Conservation (phyloP, 2,888 invertebrate species). For the Ceratothoa steindachneri region DNA sequence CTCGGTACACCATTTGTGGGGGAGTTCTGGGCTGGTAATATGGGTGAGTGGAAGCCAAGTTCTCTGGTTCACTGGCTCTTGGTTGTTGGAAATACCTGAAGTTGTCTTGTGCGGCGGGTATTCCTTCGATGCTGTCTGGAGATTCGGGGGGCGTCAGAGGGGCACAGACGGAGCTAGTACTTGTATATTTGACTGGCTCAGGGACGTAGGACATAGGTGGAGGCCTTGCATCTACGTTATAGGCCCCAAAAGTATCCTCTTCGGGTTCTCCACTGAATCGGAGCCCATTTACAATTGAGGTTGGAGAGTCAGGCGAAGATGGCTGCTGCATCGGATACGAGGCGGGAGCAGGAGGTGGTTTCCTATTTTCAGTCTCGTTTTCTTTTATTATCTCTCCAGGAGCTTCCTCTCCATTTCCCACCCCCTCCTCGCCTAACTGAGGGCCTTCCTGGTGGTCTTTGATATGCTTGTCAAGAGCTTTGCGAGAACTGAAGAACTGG, state of each 20-base stretch:
- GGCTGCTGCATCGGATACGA: background rate
- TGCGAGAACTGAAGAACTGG: constrained; percentile 83
- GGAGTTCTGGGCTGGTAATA: background rate
- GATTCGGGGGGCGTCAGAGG: background rate
- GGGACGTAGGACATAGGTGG: background rate
- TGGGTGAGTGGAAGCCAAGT: background rate
- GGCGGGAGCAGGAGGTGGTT: background rate
- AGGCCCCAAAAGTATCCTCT: background rate
- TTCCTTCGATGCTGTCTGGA: background rate
- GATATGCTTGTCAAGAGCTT: constrained; percentile 84
- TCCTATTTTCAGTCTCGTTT: background rate
- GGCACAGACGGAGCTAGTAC: background rate
- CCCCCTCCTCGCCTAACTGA: background rate
- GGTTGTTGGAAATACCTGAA: constrained; percentile 9
- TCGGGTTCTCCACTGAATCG: background rate
- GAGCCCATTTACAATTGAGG: background rate
- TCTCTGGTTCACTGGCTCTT: background rate
- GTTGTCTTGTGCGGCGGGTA: background rate
- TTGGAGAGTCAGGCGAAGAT: background rate
- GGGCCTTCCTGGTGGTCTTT: constrained; percentile 65
- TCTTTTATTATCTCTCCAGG: background rate
- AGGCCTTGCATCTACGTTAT: no score
- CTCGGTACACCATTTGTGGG: background rate
- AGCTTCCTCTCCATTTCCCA: background rate
- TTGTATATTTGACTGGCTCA: no score